Percentiles rank a stretch among this genome's conserved stretches.
Evolutionary conservation across 2,113 vertebrate genomes (phyloP).

Genomic region (Nothoprocta pentlandii): DNA sequence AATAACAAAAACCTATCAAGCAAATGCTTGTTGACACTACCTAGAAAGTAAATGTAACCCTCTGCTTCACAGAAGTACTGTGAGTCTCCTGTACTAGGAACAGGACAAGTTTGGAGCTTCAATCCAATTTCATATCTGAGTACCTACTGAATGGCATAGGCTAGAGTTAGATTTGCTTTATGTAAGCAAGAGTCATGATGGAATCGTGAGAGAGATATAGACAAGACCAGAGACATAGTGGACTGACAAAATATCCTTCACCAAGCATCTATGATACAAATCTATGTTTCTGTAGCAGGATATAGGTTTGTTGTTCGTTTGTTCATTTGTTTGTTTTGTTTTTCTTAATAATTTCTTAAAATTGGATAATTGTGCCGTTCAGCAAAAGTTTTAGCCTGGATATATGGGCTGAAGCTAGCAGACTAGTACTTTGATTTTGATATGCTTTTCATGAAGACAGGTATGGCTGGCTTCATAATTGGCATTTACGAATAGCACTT

Average conservation of each 20-base stretch:
- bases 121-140: not conserved
- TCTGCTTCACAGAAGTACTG: not conserved
- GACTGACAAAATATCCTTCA: not conserved
- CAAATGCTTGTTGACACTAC: not conserved
- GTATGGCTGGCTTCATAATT: not conserved
- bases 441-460: not conserved
- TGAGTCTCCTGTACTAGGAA: not conserved
- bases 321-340: no score
- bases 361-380: not conserved
- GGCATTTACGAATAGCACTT: not conserved
- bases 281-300: not conserved
- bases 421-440: not conserved
- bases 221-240: not conserved
- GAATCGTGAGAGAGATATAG: not conserved
- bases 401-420: not conserved
- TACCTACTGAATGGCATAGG: not conserved
- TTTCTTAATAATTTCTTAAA: not conserved
- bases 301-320: not conserved
- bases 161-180: not conserved
- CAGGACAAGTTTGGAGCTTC: not conserved
- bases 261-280: fast-evolving
- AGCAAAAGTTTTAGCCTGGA: not conserved
- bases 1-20: not conserved
- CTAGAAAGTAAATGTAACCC: not conserved
- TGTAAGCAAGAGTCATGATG: not conserved